Conservation (phyloP, 2,888 invertebrate species). For the Apamea anceps region DNA sequence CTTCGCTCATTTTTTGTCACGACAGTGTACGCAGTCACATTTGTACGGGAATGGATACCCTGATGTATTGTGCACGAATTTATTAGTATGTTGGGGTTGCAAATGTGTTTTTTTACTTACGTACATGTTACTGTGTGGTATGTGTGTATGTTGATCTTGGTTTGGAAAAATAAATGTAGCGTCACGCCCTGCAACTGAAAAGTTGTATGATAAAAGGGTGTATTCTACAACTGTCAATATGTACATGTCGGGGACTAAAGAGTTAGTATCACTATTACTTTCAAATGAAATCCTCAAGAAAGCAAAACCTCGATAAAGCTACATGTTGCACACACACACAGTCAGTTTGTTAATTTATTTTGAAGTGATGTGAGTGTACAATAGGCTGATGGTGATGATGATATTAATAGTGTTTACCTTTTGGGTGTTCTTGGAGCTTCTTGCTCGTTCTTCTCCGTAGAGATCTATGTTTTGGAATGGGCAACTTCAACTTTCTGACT, state of each 20-base stretch:
- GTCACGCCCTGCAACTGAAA: background rate
- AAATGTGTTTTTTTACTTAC: slow-evolving; percentile 39
- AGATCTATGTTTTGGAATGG: no score
- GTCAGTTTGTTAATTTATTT: background rate
- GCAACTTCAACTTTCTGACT: no score
- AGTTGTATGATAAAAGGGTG: background rate
- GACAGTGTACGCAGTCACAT: slow-evolving; percentile 54
- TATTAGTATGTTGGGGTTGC: slow-evolving; percentile 59
- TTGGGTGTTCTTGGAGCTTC: no score
- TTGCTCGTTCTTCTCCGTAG: no score
- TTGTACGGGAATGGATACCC: slow-evolving; percentile 45
- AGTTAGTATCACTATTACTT: background rate
- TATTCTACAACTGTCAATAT: background rate
- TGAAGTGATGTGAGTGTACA: no score
- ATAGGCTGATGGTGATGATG: no score
- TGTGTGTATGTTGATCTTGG: background rate
- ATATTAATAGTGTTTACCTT: no score
- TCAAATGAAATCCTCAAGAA: background rate
- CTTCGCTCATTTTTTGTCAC: slow-evolving; percentile 70
- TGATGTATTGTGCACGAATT: slow-evolving; percentile 61
- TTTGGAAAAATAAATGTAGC: background rate
- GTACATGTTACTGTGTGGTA: background rate
- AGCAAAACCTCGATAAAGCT: background rate
- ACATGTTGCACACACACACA: background rate
- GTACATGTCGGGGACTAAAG: background rate